These are phyloP conservation scores for Macaria notata DNA, from an alignment of 2,888 invertebrate genomes.

Conservation along the genomic window DNA sequence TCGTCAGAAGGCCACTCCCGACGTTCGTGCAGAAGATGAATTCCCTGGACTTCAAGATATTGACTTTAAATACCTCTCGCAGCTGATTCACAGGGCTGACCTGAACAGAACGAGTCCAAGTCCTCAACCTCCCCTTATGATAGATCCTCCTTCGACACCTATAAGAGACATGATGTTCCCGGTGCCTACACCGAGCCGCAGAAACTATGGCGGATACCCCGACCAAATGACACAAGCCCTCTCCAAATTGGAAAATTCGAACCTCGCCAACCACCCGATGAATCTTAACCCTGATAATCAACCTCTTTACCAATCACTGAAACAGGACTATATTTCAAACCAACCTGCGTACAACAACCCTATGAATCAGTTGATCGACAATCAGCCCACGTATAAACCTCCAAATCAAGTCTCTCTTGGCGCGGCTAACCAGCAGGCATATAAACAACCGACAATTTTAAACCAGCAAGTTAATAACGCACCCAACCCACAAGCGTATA, in stretches of 20 bases:
- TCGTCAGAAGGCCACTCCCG: conserved; percentile 1
- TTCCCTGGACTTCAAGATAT: conserved; percentile 44
- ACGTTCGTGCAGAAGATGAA: conserved; percentile 22
- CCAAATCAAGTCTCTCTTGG: neutral
- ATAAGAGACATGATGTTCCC: conserved; percentile 5
- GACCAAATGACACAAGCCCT: conserved; percentile 9
- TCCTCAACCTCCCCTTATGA: neutral
- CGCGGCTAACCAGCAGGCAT: neutral
- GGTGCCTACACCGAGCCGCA: conserved; percentile 29
- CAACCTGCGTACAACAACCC: too few species aligned
- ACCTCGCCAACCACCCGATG: conserved; percentile 15
- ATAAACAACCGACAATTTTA: neutral
- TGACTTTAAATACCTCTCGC: conserved; percentile 67
- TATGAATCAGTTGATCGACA: neutral
- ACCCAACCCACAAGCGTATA: neutral
- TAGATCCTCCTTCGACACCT: conserved; percentile 1
- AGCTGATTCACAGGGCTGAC: conserved; percentile 63
- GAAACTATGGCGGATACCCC: conserved; percentile 32
- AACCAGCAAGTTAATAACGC: neutral
- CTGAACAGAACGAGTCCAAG: conserved; percentile 37
- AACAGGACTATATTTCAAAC: too few species aligned
- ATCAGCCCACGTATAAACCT: conserved; percentile 8
- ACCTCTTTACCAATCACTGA: neutral
- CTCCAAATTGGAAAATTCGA: conserved; percentile 1
- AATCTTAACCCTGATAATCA: conserved; percentile 18